These are phyloP conservation scores for Antechinus stuartii DNA, from an alignment of 2,113 vertebrate genomes.

Conservation along the genomic window DNA sequence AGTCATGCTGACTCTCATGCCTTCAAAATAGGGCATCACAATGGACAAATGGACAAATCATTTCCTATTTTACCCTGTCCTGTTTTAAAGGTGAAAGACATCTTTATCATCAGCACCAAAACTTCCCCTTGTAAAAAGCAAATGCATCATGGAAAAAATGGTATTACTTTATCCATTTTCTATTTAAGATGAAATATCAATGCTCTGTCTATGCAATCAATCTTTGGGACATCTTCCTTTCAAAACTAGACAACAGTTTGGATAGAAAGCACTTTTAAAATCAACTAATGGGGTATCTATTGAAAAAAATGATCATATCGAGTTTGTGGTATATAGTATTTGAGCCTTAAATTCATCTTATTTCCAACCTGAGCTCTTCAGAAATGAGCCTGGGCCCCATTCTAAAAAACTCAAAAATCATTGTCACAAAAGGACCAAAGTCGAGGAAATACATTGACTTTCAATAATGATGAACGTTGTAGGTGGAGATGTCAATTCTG, in stretches of 20 bases:
- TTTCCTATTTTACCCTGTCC: neutral
- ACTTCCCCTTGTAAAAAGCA: neutral
- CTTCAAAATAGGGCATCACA: neutral
- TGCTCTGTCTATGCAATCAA: neutral
- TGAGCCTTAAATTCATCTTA: neutral
- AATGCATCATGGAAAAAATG: neutral
- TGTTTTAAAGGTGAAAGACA: neutral
- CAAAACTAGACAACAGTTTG: constrained; percentile 27
- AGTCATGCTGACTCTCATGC: neutral
- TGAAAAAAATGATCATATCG: neutral
- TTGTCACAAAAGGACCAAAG: constrained; percentile 48
- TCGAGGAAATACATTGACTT: constrained; percentile 49
- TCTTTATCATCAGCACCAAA: neutral
- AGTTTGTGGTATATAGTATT: neutral
- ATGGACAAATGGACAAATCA: neutral
- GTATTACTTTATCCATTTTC: neutral
- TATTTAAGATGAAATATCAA: constrained; percentile 46
- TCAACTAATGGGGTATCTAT: neutral
- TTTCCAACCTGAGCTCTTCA: neutral
- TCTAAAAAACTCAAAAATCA: constrained; percentile 38
- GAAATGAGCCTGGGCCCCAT: constrained; percentile 45
- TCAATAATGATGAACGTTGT: constrained; percentile 49
- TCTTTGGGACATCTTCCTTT: neutral
- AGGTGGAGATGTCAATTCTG: constrained; percentile 49
- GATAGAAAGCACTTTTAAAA: constrained; percentile 19